Conservation (phyloP, 2,797 vertebrate species). For the Nyctibius grandis region DNA sequence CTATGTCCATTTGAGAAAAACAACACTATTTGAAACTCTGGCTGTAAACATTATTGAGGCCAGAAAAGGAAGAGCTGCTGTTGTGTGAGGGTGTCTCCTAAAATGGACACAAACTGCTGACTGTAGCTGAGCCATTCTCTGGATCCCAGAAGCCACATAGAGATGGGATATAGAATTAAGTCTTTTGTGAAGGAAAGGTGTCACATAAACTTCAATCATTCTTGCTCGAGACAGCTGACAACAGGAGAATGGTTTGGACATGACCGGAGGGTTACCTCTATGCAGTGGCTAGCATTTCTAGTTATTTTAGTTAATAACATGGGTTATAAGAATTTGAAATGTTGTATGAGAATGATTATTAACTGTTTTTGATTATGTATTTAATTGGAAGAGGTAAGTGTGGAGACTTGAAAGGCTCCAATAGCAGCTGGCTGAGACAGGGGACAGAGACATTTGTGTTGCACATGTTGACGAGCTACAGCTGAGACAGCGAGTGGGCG, state of each 20-base stretch:
- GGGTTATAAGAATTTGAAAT: not conserved
- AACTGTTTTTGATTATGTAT: not conserved
- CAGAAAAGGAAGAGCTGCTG: not conserved
- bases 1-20: not conserved
- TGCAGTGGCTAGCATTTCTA: not conserved
- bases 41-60: not conserved
- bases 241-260: not conserved
- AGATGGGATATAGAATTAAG: not conserved
- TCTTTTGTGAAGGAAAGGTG: not conserved
- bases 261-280: not conserved
- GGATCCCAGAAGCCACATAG: not conserved
- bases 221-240: rapidly evolving
- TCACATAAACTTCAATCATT: not conserved
- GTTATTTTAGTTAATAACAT: not conserved
- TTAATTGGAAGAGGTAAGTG: not conserved
- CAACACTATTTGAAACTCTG: not conserved
- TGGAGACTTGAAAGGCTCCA: not conserved
- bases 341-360: not conserved
- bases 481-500: not conserved
- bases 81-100: not conserved
- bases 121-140: not conserved
- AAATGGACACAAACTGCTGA: not conserved
- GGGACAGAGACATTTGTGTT: not conserved
- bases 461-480: not conserved
- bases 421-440: not conserved